phyloP scores from a whole-genome alignment of 2,797 vertebrate species.

The Acestrorhynchus altus region DNA sequence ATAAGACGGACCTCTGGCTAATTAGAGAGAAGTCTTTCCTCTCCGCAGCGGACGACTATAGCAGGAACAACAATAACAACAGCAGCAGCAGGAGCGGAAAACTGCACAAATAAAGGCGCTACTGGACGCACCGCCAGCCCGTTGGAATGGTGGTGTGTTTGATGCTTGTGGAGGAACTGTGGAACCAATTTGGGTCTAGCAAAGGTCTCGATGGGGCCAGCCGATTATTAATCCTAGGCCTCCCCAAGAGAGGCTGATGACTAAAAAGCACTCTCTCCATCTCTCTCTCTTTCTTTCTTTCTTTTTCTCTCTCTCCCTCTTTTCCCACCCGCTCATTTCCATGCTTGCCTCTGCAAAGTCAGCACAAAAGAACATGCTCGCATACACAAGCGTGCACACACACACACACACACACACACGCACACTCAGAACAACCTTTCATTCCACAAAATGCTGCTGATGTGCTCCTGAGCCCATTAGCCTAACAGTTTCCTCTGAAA shows the following conservation, averaged over 20 bases:
- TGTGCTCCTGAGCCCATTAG: conserved; percentile 67
- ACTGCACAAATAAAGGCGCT: conserved; percentile 52
- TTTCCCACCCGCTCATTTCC: conserved; percentile 68
- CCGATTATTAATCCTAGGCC: conserved; percentile 76
- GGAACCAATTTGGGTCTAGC: conserved; percentile 71
- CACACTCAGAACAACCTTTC: conserved; percentile 51
- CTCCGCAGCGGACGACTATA: conserved; percentile 62
- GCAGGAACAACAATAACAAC: conserved; percentile 62
- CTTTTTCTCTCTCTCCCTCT: conserved; percentile 43
- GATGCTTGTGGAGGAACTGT: conserved; percentile 58
- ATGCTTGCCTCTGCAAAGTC: conserved; percentile 70
- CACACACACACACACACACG: conserved; percentile 12
- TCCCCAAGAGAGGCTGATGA: conserved; percentile 64
- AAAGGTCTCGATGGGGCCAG: conserved; percentile 65
- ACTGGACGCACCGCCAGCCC: conserved; percentile 12
- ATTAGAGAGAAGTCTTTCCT: conserved; percentile 76
- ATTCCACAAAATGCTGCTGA: conserved; percentile 68
- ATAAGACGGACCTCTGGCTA: conserved; percentile 74
- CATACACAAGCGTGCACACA: background rate
- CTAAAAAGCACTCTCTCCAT: conserved; percentile 53
- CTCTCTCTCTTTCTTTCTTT: conserved; percentile 32
- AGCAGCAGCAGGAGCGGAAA: conserved; percentile 60
- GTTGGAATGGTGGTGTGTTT: conserved; percentile 39
- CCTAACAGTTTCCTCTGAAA: conserved; percentile 65
- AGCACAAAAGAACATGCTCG: conserved; percentile 61